Evolutionary conservation across 2,888 invertebrate genomes (phyloP).

Genomic region (Mimumesa dahlbomi): DNA sequence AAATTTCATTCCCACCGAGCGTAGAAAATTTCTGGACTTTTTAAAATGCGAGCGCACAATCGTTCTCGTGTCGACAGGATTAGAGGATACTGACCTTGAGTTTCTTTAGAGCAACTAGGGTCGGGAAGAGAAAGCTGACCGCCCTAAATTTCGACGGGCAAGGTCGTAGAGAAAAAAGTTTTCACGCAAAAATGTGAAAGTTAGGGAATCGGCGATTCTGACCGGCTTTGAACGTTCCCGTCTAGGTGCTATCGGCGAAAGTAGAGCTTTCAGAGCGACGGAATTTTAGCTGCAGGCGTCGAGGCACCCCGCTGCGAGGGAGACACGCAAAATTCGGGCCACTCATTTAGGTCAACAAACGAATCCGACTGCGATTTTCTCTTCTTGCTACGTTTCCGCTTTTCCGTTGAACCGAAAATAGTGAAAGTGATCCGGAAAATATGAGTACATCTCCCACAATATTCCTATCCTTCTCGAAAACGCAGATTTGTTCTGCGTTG

Average conservation of each 20-base stretch:
- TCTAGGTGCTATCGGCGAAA: conserved; percentile 5
- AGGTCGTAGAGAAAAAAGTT: conserved; percentile 41
- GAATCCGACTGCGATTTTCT: conserved; percentile 12
- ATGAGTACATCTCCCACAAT: too few relatives aligned
- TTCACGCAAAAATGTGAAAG: conserved; percentile 75
- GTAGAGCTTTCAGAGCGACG: conserved; percentile 2
- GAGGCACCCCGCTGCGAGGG: conserved; percentile 67
- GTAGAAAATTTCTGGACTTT: too few relatives aligned
- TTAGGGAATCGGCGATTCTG: conserved; percentile 47
- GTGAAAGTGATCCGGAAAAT: too few relatives aligned
- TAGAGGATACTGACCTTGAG: conserved; percentile 20
- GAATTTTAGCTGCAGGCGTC: not conserved
- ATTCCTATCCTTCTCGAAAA: too few relatives aligned
- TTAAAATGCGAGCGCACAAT: too few relatives aligned
- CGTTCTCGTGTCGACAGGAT: too few relatives aligned
- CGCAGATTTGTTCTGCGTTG: too few relatives aligned
- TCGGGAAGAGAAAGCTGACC: conserved; percentile 58
- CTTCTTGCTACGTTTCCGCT: conserved; percentile 37
- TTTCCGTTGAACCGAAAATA: too few relatives aligned
- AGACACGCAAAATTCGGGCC: conserved; percentile 71
- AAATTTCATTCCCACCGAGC: too few relatives aligned
- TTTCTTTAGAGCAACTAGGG: conserved; percentile 2
- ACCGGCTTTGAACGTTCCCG: conserved; percentile 12
- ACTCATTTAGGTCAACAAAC: conserved; percentile 29
- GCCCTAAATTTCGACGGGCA: conserved; percentile 28